Evolutionary conservation across 2,797 vertebrate species (phyloP), one percentile per base, ranked within the genome.

Genomic region (Heteromormyrus szaboi): DNA sequence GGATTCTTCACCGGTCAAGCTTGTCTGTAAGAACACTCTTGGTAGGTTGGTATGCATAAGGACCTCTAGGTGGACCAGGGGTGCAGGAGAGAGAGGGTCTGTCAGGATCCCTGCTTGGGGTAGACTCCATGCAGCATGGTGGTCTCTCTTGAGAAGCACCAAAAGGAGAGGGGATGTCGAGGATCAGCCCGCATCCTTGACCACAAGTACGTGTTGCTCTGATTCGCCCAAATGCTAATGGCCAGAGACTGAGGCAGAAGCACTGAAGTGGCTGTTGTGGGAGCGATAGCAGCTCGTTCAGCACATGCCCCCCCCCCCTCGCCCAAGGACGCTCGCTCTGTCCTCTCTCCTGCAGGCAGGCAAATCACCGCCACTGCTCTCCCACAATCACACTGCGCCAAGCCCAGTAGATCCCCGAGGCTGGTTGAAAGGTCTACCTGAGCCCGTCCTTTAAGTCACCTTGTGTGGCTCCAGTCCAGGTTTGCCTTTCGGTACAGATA

Each of bases 371-470:
- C 29, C 85, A n/a, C 29, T 37, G 85, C 85, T 53, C 50, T 29
- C 50, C 50, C 25, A 19, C 85, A 86, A 54, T 33, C 29, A 37
- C 51, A 5, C 29, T 37, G 25, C 51, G 2, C n/a, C 41, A 14
- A 84, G 81, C 81, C 81, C 81, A 84, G 81, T 11, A 84, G 81
- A 84, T 84, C n/a, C 79, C 37, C n/a, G n/a, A 44, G 81, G 50
- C 53, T 56, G 51, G 14, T 6, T 54, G 11, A 56, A 33, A 54
- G 85, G 51, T 86, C 51, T 54, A 25, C 9, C 84, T 33, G 50
- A 33, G 25, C 14, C 25, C 12, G n/a, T 86, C 85, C 85, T 86
- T 56, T 33, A 86, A 56, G 85, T 86, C 85, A 86, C 85, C 85
- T 86, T 86, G 85, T 54, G 50, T 29, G 12, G 48, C 25, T 56